Evolutionary conservation across 1,140 invertebrate genomes (phyloP).

Genomic region (Drosophila nigromelanica): DNA sequence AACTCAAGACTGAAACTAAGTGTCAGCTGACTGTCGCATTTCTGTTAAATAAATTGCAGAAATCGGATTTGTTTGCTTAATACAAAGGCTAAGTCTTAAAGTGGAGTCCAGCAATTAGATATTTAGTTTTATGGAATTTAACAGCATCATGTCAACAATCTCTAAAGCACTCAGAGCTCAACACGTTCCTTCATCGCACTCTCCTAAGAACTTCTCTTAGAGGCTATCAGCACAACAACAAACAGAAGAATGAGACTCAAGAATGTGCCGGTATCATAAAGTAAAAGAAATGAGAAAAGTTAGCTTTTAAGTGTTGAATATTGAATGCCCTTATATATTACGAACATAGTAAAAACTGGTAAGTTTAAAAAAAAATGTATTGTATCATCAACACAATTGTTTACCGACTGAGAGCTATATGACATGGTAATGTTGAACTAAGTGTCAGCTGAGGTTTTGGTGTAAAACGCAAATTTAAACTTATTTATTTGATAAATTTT

Average conservation of each 20-base stretch:
- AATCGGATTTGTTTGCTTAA: neutral
- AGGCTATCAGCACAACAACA: constrained; percentile 7
- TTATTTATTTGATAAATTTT: too few relatives aligned
- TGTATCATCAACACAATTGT: too few relatives aligned
- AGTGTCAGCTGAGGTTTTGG: too few relatives aligned
- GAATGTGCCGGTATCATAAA: constrained; percentile 28
- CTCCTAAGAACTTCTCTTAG: neutral
- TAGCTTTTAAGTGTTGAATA: neutral
- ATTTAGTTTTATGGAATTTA: constrained; percentile 8
- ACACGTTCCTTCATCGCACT: constrained; percentile 9
- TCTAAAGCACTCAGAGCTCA: constrained; percentile 1
- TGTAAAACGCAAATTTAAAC: too few relatives aligned
- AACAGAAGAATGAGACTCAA: constrained; percentile 10
- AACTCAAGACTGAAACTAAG: constrained; percentile 32
- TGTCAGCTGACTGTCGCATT: constrained; percentile 45
- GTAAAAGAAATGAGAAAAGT: constrained; percentile 4
- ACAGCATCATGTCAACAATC: constrained; percentile 2
- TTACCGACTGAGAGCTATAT: too few relatives aligned
- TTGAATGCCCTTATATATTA: neutral
- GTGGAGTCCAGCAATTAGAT: neutral
- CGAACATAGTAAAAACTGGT: too few relatives aligned
- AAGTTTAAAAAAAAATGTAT: too few relatives aligned
- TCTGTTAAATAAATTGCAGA: constrained; percentile 9
- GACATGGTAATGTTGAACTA: too few relatives aligned
- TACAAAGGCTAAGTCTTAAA: constrained; percentile 3